Percentiles rank a stretch among this genome's conserved stretches.
These are phyloP conservation scores for Miltochrista miniata DNA, from an alignment of 2,888 invertebrate species.

Conservation along the genomic window DNA sequence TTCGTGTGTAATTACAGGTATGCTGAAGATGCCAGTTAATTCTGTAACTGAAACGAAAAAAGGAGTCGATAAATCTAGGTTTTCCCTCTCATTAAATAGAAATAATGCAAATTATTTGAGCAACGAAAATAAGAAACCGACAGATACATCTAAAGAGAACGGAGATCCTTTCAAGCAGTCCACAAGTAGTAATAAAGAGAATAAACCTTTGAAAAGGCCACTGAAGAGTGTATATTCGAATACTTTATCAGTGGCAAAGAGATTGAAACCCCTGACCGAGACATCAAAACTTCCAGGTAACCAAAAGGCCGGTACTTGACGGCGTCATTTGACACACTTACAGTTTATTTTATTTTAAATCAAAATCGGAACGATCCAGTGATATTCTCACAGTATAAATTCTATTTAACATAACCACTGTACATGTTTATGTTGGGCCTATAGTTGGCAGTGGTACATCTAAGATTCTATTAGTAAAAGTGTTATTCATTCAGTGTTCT, in stretches of 20 bases:
- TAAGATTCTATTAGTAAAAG: too few species aligned
- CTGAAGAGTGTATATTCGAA: slow-evolving; percentile 63
- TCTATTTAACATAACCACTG: too few species aligned
- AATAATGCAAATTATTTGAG: slow-evolving; percentile 72
- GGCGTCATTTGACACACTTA: slow-evolving; percentile 11
- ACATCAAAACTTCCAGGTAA: slow-evolving; percentile 60
- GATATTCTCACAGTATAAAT: too few species aligned
- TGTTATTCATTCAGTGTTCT: too few species aligned
- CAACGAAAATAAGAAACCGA: slow-evolving; percentile 59
- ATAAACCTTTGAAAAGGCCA: slow-evolving; percentile 69
- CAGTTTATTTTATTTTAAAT: neutral
- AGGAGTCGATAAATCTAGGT: slow-evolving; percentile 71
- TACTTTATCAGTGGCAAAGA: slow-evolving; percentile 72
- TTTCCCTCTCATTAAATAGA: slow-evolving; percentile 71
- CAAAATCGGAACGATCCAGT: neutral
- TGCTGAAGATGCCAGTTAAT: slow-evolving; percentile 83
- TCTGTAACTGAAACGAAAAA: slow-evolving; percentile 72
- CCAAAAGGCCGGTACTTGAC: slow-evolving; percentile 35
- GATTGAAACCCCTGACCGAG: slow-evolving; percentile 66
- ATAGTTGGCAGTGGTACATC: too few species aligned
- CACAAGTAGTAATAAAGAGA: slow-evolving; percentile 65
- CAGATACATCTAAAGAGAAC: slow-evolving; percentile 52
- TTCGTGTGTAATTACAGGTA: slow-evolving; percentile 60
- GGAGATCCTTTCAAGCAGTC: slow-evolving; percentile 44
- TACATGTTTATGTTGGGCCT: too few species aligned